phyloP scores from a whole-genome alignment of 2,888 invertebrate genomes.

The Bombyx huttoni region DNA sequence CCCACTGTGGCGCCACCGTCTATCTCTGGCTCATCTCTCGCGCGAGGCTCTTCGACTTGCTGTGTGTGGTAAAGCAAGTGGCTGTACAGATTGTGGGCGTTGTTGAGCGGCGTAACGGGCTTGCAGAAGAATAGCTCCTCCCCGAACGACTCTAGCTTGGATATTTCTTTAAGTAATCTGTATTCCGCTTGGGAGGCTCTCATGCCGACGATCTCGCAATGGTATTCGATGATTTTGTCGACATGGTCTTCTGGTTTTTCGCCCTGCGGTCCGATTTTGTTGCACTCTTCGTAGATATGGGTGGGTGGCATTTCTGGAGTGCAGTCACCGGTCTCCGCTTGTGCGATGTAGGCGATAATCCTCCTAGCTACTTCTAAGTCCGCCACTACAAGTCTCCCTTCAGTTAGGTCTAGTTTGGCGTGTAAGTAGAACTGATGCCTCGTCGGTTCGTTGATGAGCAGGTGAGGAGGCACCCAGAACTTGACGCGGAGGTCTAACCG shows the following conservation, averaged over 20 bases:
- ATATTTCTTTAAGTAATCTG: conserved; percentile 85
- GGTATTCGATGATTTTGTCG: conserved; percentile 75
- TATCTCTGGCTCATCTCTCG: conserved; percentile 55
- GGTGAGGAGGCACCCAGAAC: conserved; percentile 93
- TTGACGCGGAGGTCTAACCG: conserved; percentile 84
- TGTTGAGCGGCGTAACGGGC: conserved; percentile 66
- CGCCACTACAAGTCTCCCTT: conserved; percentile 79
- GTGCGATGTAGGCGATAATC: conserved; percentile 83
- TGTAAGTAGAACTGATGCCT: conserved; percentile 91
- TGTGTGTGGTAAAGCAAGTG: conserved; percentile 76
- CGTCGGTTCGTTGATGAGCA: conserved; percentile 86
- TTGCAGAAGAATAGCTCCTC: conserved; percentile 87
- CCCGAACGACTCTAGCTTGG: conserved; percentile 85
- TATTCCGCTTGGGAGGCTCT: conserved; percentile 86
- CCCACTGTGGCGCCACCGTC: conserved; percentile 62
- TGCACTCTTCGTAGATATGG: conserved; percentile 75
- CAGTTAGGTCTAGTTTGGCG: conserved; percentile 82
- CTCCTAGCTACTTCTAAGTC: conserved; percentile 79
- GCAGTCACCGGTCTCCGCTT: conserved; percentile 81
- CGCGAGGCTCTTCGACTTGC: conserved; percentile 66
- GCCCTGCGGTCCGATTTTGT: conserved; percentile 74
- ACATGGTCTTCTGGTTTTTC: conserved; percentile 76
- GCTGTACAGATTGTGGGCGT: conserved; percentile 84
- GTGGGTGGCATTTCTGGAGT: conserved; percentile 73
- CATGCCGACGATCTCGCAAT: conserved; percentile 76